phyloP scores from a whole-genome alignment of 2,888 invertebrate species.

The Heliconius charithonia region DNA sequence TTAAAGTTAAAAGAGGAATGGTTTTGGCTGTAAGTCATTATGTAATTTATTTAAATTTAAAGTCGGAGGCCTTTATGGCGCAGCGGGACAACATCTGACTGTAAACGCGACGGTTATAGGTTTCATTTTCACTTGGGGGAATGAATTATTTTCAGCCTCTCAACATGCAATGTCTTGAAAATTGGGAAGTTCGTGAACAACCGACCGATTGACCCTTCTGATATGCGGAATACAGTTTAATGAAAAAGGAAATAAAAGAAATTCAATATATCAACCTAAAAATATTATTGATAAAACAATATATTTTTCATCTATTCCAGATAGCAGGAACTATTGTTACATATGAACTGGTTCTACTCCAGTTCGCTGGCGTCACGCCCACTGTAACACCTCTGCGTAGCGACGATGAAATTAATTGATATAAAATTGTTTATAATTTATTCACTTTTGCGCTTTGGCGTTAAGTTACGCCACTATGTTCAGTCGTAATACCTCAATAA shows the following conservation, averaged over 20 bases:
- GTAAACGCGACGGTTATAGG: no score
- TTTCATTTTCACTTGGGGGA: no score
- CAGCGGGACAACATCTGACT: background rate
- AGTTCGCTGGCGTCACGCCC: slow-evolving; percentile 63
- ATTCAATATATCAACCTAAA: background rate
- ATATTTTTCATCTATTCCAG: slow-evolving; percentile 51
- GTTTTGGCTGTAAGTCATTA: slow-evolving; percentile 77
- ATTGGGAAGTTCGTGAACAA: background rate
- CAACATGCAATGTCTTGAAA: background rate
- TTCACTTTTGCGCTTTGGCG: background rate
- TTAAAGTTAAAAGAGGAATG: slow-evolving; percentile 82
- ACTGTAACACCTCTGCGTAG: slow-evolving; percentile 35
- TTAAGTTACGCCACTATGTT: background rate
- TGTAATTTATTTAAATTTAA: background rate
- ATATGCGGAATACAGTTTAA: background rate
- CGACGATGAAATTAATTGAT: slow-evolving; percentile 29
- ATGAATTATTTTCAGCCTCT: background rate
- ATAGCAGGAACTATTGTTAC: slow-evolving; percentile 59
- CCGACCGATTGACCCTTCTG: background rate
- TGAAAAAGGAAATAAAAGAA: background rate
- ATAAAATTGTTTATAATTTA: background rate
- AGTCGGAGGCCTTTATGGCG: background rate
- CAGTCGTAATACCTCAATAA: no score
- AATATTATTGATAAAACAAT: background rate
- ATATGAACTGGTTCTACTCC: slow-evolving; percentile 82